Evolutionary conservation across 2,113 vertebrate genomes (phyloP).

Genomic region (Peromyscus polionotus): DNA sequence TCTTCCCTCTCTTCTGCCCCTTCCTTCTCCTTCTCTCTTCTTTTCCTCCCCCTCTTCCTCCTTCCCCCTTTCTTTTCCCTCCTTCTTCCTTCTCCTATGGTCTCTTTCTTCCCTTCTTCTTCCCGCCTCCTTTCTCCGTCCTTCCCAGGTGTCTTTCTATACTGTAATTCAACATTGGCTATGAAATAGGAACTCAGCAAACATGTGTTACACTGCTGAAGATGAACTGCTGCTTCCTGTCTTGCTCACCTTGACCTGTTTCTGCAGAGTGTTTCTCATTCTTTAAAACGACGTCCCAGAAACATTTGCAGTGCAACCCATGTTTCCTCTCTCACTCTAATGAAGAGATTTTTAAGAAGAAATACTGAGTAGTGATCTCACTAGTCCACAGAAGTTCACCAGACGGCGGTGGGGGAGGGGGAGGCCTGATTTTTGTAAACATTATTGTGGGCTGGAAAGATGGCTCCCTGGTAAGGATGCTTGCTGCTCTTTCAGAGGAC

Average conservation of each 20-base stretch:
- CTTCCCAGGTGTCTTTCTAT: neutral
- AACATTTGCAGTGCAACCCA: neutral
- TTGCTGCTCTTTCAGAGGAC: neutral
- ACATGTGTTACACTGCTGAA: neutral
- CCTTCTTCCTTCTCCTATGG: neutral
- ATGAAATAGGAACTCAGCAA: neutral
- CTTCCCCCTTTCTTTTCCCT: neutral
- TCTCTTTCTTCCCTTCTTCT: neutral
- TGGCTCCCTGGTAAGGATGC: neutral
- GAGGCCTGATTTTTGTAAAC: conserved; percentile 2
- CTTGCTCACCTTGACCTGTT: neutral
- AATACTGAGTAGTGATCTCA: neutral
- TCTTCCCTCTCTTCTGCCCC: neutral
- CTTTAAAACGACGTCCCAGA: neutral
- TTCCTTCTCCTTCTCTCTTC: neutral
- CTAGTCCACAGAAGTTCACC: neutral
- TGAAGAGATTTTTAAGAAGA: neutral
- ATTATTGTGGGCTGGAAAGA: neutral
- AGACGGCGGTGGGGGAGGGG: neutral
- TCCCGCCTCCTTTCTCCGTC: neutral
- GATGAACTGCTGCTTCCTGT: neutral
- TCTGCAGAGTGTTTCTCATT: neutral
- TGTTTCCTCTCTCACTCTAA: neutral
- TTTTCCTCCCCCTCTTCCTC: neutral
- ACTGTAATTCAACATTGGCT: neutral